These are phyloP conservation scores for Drosophila formosana DNA, from an alignment of 2,888 invertebrate genomes.

Conservation along the genomic window DNA sequence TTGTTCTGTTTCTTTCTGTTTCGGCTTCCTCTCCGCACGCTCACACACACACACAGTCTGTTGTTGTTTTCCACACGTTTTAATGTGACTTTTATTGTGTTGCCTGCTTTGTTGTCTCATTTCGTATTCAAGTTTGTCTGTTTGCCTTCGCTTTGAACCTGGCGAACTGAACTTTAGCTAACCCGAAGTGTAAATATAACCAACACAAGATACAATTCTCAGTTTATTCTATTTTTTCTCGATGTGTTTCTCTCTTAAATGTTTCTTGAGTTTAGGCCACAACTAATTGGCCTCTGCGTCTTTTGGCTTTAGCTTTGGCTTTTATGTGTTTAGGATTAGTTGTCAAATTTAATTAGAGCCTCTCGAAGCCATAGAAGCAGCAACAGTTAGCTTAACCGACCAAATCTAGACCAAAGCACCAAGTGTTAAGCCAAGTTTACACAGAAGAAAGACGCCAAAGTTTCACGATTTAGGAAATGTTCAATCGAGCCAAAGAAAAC, in stretches of 20 bases:
- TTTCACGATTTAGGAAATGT: not conserved
- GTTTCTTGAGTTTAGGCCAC: slow-evolving; percentile 35
- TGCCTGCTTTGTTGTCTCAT: slow-evolving; percentile 73
- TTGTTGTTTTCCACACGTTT: slow-evolving; percentile 54
- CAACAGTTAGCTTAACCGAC: slow-evolving; percentile 37
- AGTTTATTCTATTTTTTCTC: slow-evolving; percentile 26
- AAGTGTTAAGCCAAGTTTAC: not conserved
- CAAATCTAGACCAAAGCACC: slow-evolving; percentile 21
- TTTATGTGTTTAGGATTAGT: slow-evolving; percentile 31
- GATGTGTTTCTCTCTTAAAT: slow-evolving; percentile 31
- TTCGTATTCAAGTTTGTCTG: slow-evolving; percentile 74
- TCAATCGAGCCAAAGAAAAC: not conserved
- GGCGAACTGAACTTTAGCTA: slow-evolving; percentile 43
- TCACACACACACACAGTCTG: slow-evolving; percentile 29
- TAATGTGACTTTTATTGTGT: slow-evolving; percentile 79
- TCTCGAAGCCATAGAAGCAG: slow-evolving; percentile 25
- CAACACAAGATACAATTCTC: slow-evolving; percentile 17
- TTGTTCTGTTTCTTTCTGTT: slow-evolving; percentile 8
- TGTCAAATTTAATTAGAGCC: slow-evolving; percentile 47
- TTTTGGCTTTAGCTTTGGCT: slow-evolving; percentile 24
- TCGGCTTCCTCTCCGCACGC: slow-evolving; percentile 10
- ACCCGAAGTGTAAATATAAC: slow-evolving; percentile 48
- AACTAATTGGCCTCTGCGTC: slow-evolving; percentile 48
- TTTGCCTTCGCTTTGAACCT: slow-evolving; percentile 62
- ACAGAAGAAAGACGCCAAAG: not conserved